phyloP scores from a whole-genome alignment of 1,140 invertebrate genomes.

The Hyles euphorbiae region DNA sequence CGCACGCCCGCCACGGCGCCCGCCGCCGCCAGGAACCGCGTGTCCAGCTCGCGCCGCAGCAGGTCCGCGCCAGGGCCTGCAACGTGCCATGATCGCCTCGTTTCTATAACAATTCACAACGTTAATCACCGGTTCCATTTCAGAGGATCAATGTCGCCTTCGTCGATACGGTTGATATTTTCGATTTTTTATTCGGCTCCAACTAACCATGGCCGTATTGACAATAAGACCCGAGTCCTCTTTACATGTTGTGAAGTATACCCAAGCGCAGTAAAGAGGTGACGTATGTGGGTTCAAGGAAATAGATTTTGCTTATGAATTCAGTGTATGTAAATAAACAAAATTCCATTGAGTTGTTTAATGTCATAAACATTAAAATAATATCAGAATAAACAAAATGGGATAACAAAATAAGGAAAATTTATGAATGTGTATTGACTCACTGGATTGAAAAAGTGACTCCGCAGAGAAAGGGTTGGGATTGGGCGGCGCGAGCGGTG shows the following conservation, averaged over 20 bases:
- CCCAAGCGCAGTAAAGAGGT: neutral
- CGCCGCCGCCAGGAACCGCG: constrained; percentile 84
- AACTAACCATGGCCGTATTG: neutral
- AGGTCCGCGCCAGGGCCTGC: constrained; percentile 82
- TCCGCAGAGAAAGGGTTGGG: constrained; percentile 91
- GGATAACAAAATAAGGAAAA: too few relatives aligned
- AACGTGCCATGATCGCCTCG: too few relatives aligned
- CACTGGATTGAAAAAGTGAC: constrained; percentile 90
- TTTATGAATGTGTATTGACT: constrained; percentile 35
- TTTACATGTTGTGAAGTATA: neutral
- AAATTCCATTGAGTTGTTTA: too few relatives aligned
- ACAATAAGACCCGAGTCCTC: neutral
- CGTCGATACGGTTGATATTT: too few relatives aligned
- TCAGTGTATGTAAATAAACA: too few relatives aligned
- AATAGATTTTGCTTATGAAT: too few relatives aligned
- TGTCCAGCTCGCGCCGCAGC: constrained; percentile 92
- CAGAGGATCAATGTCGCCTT: neutral
- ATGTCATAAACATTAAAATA: too few relatives aligned
- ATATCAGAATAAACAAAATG: too few relatives aligned
- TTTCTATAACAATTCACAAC: neutral
- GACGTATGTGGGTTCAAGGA: too few relatives aligned
- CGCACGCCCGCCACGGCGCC: constrained; percentile 71
- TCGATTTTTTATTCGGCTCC: neutral
- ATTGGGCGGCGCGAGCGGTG: constrained; percentile 81
- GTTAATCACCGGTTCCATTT: neutral